Evolutionary conservation across 1,140 invertebrate species (phyloP).

Genomic region (Pachypsylla venusta): DNA sequence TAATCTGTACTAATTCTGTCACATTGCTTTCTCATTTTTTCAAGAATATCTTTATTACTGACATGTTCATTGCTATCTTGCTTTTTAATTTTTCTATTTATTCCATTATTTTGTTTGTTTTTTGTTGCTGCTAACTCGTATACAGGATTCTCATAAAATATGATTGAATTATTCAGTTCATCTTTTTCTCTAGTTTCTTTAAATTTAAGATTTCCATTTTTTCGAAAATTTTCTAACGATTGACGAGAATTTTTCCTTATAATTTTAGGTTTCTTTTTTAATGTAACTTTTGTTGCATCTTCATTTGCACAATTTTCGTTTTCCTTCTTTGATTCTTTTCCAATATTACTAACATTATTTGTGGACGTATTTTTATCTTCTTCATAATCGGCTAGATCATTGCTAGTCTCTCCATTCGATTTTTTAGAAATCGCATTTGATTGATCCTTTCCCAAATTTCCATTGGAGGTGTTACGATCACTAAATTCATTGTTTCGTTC

Average conservation of each 20-base stretch:
- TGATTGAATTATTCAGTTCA: conserved; percentile 4
- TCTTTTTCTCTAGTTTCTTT: conserved; percentile 3
- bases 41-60: not conserved
- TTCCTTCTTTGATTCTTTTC: too few relatives aligned
- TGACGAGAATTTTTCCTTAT: too few relatives aligned
- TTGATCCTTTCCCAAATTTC: not conserved
- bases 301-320: not conserved
- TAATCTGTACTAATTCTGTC: not conserved
- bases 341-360: too few relatives aligned
- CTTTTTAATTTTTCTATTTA: not conserved
- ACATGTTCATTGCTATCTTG: not conserved
- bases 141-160: not conserved
- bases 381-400: too few relatives aligned
- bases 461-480: not conserved
- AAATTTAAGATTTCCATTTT: too few relatives aligned
- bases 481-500: not conserved
- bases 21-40: not conserved
- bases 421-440: not conserved
- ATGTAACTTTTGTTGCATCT: conserved; percentile 2
- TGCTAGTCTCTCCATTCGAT: not conserved
- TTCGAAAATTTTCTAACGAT: too few relatives aligned
- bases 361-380: too few relatives aligned
- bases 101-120: not conserved
- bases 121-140: not conserved
- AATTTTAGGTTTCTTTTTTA: too few relatives aligned